phyloP scores from a whole-genome alignment of 2,113 vertebrate genomes.

The Stomatorhinus ivindoensis region DNA sequence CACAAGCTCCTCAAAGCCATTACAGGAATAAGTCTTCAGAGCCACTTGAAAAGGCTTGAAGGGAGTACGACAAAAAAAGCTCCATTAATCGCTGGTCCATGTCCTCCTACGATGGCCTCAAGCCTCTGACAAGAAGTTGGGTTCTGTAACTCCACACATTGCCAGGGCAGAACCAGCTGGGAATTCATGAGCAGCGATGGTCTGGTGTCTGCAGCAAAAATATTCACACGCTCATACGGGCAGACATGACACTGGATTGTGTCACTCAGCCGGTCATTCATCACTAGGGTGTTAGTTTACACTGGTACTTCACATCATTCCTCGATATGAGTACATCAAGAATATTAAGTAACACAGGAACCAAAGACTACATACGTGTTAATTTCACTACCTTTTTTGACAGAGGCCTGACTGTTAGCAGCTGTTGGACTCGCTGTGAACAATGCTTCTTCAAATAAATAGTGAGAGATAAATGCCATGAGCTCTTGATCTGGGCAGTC shows the following conservation, averaged over 20 bases:
- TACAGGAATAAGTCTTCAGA: neutral
- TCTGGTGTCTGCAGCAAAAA: neutral
- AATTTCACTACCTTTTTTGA: conserved; percentile 1
- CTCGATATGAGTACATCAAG: neutral
- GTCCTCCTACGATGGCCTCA: neutral
- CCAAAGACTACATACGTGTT: neutral
- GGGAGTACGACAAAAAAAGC: neutral
- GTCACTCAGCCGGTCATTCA: neutral
- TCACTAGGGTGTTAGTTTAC: neutral
- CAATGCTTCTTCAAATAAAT: neutral
- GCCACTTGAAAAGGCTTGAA: neutral
- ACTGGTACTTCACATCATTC: neutral
- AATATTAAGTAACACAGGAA: neutral
- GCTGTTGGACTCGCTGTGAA: neutral
- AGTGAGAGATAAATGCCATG: neutral
- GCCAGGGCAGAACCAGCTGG: neutral
- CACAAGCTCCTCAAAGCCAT: neutral
- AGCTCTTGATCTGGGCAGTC: neutral
- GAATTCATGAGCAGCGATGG: neutral
- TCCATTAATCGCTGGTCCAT: neutral
- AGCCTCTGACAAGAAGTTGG: neutral
- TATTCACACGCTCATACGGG: neutral
- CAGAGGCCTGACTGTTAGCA: neutral
- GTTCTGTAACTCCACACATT: neutral
- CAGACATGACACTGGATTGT: neutral